These are phyloP conservation scores for Leucophenga varia DNA, from an alignment of 1,140 invertebrate genomes.

Conservation along the genomic window DNA sequence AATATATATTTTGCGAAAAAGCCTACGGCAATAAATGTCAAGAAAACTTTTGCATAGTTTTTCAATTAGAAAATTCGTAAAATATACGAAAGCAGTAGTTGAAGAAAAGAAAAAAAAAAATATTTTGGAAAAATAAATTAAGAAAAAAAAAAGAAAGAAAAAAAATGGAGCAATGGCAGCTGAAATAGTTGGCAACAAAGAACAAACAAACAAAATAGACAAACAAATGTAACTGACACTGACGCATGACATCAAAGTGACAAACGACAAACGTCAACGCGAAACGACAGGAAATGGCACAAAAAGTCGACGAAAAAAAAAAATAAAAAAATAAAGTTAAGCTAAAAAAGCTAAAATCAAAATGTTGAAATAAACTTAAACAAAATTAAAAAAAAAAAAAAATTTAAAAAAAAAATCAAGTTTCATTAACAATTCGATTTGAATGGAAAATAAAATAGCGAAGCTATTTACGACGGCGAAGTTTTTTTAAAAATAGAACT, in stretches of 20 bases:
- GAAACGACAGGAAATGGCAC: neutral
- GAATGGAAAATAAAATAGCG: too few species aligned
- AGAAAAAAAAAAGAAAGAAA: slow-evolving; percentile 17
- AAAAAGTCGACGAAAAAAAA: neutral
- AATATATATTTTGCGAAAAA: slow-evolving; percentile 23
- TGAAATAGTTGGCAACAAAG: slow-evolving; percentile 9
- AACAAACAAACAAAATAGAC: too few species aligned
- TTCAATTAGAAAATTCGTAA: slow-evolving; percentile 37
- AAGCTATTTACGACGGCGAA: too few species aligned
- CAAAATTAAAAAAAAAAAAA: neutral
- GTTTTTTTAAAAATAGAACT: too few species aligned
- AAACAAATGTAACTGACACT: slow-evolving; percentile 5
- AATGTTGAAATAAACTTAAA: neutral
- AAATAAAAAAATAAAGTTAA: neutral
- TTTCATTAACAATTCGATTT: too few species aligned
- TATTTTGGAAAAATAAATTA: slow-evolving; percentile 11
- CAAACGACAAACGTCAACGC: neutral
- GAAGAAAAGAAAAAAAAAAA: slow-evolving; percentile 7
- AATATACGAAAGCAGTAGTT: slow-evolving; percentile 9
- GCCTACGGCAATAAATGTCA: slow-evolving; percentile 48
- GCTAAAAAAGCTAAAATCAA: neutral
- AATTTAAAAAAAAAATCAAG: neutral
- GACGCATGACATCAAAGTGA: slow-evolving; percentile 3
- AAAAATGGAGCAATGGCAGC: neutral
- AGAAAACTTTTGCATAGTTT: slow-evolving; percentile 36